phyloP scores from a whole-genome alignment of 2,113 vertebrate species.

The Rhegmatorhina hoffmannsi region DNA sequence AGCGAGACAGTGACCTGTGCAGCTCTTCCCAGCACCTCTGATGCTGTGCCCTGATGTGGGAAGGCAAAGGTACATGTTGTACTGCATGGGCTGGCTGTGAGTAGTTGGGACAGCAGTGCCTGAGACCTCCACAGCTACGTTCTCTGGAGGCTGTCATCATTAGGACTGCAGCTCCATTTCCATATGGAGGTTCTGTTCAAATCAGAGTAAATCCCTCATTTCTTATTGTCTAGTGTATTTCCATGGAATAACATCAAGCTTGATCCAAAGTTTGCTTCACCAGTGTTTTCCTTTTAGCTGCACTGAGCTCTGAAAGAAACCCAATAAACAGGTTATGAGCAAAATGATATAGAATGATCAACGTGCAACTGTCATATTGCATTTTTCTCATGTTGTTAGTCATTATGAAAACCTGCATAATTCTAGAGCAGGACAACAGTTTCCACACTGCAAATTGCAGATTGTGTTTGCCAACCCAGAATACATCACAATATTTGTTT shows the following conservation, averaged over 20 bases:
- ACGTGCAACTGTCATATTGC: not conserved
- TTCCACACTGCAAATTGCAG: constrained; percentile 27
- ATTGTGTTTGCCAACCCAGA: not conserved
- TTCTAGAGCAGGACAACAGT: constrained; percentile 25
- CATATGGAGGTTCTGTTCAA: accelerated
- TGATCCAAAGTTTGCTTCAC: not conserved
- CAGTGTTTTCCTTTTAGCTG: not conserved
- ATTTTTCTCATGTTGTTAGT: not conserved
- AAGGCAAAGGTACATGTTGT: not conserved
- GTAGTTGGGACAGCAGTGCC: not conserved
- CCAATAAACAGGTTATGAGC: not conserved
- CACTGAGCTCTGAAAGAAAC: not conserved
- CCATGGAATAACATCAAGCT: not conserved
- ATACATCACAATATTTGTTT: constrained; percentile 36
- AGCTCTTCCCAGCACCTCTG: not conserved
- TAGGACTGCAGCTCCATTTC: not conserved
- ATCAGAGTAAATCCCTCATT: not conserved
- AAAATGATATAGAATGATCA: constrained; percentile 20
- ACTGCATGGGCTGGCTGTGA: not conserved
- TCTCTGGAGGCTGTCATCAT: not conserved
- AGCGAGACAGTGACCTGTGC: accelerated
- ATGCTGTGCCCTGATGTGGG: not conserved
- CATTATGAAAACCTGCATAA: constrained; percentile 17
- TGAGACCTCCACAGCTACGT: not conserved
- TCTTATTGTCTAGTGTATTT: not conserved